Percentiles rank a stretch among this genome's conserved stretches.
These are phyloP conservation scores for Myotis findleyi DNA, from an alignment of 2,797 vertebrate genomes.

Conservation along the genomic window DNA sequence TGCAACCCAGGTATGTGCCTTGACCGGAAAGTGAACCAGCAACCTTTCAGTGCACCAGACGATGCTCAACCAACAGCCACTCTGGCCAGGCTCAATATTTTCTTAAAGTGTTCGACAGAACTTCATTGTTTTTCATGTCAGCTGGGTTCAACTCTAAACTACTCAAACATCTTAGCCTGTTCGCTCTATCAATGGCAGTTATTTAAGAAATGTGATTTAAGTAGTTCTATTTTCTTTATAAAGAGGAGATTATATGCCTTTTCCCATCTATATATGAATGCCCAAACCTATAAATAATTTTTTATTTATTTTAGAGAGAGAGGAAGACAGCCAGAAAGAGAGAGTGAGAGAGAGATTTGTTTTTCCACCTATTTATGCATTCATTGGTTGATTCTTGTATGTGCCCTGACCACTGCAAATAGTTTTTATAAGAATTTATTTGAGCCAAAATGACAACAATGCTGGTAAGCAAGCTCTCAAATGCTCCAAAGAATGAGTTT, in stretches of 20 bases:
- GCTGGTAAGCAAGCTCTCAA: background rate
- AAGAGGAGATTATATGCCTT: background rate
- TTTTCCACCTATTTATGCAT: background rate
- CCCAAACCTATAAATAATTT: background rate
- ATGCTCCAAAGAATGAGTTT: background rate
- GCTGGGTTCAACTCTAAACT: background rate
- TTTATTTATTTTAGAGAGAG: background rate
- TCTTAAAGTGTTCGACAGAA: background rate
- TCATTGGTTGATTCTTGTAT: background rate
- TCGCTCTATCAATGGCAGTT: background rate
- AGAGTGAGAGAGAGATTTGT: background rate
- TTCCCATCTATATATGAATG: background rate
- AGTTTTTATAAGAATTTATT: background rate
- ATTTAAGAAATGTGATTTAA: conserved; percentile 14
- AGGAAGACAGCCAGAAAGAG: background rate
- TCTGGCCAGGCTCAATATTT: background rate
- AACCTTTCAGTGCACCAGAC: background rate
- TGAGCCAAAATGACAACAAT: background rate
- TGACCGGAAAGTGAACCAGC: background rate
- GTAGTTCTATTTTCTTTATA: conserved; percentile 2
- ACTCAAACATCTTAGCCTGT: conserved; percentile 12
- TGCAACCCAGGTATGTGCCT: background rate
- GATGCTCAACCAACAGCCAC: background rate
- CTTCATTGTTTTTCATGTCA: background rate
- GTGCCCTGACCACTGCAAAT: background rate